Conservation (phyloP, 1,140 invertebrate species). For the Drosophila parabipectinata region DNA sequence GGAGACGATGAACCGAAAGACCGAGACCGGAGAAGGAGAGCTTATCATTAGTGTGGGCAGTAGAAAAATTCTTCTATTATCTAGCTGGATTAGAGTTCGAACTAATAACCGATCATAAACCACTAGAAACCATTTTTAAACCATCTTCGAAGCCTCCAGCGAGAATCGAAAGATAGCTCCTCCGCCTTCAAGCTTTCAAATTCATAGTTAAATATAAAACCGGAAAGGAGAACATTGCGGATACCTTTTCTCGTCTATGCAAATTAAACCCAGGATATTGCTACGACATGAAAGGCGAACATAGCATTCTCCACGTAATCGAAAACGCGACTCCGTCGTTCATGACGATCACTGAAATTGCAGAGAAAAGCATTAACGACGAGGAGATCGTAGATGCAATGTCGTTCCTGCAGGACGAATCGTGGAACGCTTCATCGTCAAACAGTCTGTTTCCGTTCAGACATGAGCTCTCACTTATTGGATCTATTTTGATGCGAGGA, state of each 20-base stretch:
- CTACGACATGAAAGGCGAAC: too few species aligned
- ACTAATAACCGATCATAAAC: background rate
- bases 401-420: conserved; percentile 11
- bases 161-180: too few species aligned
- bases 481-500: conserved; percentile 17
- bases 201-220: too few species aligned
- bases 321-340: conserved; percentile 1
- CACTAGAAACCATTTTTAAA: background rate
- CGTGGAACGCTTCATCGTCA: conserved; percentile 15
- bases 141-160: too few species aligned
- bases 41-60: background rate
- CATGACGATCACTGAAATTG: conserved; percentile 27
- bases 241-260: too few species aligned
- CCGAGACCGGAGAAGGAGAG: too few species aligned
- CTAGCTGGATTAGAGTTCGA: background rate
- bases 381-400: conserved; percentile 29
- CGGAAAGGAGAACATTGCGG: too few species aligned
- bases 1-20: too few species aligned
- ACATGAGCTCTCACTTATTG: conserved; percentile 24
- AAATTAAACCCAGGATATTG: too few species aligned
- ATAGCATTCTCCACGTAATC: too few species aligned
- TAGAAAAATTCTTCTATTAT: background rate
- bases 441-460: conserved; percentile 27
- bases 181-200: too few species aligned
- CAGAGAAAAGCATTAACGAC: conserved; percentile 3